Evolutionary conservation across 2,113 vertebrate genomes (phyloP), one percentile per base, ranked within the genome.

Genomic region (Cryptoleucopteryx plumbea): DNA sequence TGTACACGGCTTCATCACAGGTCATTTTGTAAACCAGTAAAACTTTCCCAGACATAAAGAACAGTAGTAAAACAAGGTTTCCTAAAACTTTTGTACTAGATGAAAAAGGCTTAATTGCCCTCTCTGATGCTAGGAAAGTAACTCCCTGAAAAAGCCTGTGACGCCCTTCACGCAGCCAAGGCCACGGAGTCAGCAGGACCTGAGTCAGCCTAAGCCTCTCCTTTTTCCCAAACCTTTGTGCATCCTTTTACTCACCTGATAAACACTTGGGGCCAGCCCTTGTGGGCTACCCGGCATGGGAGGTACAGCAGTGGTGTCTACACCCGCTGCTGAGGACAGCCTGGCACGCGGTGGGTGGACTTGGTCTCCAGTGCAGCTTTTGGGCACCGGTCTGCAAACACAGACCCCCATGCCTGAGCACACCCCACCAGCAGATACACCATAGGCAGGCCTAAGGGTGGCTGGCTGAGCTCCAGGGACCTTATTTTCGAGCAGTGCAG

Each of bases 181-280:
- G 63, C 48, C 65, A 38, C 0, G 8, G 43, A 85, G 56, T 42
- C 73, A 93, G 23, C 43, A 75, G 45, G 27, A 11, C 29, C 10
- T 65, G 17, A 77, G 48, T 65, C 40, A 93, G 34, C 14, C 32
- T 14, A 8, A 52, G 47, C 12, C n/a, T 83, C 26, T 58, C 17
- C 34, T 75, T 78, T 79, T 59, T 18, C n/a, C 53, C 74, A 74
- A 47, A 50, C 16, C 8, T 67, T 50, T 65, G 45, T 25, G 10
- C 36, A 42, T 15, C 22, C 1, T 0, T 23, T 68, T 77, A 10
- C 9, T 47, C 20, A 40, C 15, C 27, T 0, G 0, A 40, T 8
- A 52, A 45, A 42, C 26, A 34, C 4, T 9, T 11, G 6, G 27
- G 52, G 18, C 26, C 2, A 16, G 5, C 20, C n/a, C 40, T 36